phyloP scores from a whole-genome alignment of 2,797 vertebrate genomes.

The Botia kubotai region DNA sequence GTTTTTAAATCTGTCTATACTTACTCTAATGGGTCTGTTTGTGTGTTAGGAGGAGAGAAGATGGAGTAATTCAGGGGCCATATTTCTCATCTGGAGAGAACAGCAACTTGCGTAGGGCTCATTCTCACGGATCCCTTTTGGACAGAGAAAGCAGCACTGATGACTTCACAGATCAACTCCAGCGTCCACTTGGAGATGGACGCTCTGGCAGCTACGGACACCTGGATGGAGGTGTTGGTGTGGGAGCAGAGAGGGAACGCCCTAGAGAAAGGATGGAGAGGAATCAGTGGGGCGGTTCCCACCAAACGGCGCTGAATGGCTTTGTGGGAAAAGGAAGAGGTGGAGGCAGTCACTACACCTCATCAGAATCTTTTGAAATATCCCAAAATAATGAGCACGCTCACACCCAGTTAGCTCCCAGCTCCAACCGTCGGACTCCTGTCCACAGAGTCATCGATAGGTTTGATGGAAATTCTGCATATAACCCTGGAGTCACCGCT shows the following conservation, averaged over 20 bases:
- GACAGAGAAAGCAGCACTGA: slow-evolving; percentile 69
- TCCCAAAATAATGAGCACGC: slow-evolving; percentile 16
- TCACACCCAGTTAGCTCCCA: slow-evolving; percentile 57
- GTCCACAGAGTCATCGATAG: slow-evolving; percentile 81
- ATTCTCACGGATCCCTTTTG: slow-evolving; percentile 86
- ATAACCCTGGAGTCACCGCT: slow-evolving; percentile 19
- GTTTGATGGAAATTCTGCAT: slow-evolving; percentile 21
- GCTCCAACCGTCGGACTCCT: slow-evolving; percentile 74
- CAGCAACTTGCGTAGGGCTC: slow-evolving; percentile 80
- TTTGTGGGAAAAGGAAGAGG: slow-evolving; percentile 60
- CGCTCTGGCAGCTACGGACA: slow-evolving; percentile 79
- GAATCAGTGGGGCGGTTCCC: slow-evolving; percentile 66
- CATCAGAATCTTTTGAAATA: slow-evolving; percentile 50
- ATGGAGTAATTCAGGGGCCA: slow-evolving; percentile 51
- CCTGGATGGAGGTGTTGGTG: slow-evolving; percentile 74
- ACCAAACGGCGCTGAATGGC: slow-evolving; percentile 69
- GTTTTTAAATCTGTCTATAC: background rate
- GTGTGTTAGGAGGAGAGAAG: slow-evolving; percentile 62
- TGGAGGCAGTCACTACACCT: slow-evolving; percentile 51
- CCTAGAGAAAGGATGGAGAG: slow-evolving; percentile 56
- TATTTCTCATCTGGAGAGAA: slow-evolving; percentile 53
- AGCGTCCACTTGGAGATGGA: slow-evolving; percentile 66
- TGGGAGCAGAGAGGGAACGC: slow-evolving; percentile 52
- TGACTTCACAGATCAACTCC: slow-evolving; percentile 60
- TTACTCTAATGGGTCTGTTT: background rate